Base-by-base conservation (phyloP, 2,888 invertebrate genomes). In the Aproaerema taeniolella region DNA sequence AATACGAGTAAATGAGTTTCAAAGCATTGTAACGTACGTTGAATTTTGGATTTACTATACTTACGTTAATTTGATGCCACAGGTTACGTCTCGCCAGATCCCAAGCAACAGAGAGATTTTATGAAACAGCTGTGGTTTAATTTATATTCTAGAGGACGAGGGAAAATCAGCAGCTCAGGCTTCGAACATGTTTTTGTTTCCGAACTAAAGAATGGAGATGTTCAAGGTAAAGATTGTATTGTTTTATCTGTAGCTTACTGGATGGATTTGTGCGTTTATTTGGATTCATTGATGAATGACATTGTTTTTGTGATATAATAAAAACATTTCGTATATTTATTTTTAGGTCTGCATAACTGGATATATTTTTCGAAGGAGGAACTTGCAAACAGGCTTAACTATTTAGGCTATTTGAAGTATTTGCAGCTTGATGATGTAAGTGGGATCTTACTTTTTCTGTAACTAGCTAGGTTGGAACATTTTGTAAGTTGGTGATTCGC, bases 141-240 rank as follows among this genome's bases (percentile, higher is more conserved):
- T 20, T 88, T 95, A 52, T 98, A 96, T 67, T 92, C 95, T 0
- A 88, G 96, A 46, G 92, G 94, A 17, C 88, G 89, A 58, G 93
- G 94, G 16, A 90, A 90, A 63, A 89, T 94, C 13, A 94, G 96
- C 43, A 96, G 97, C 55, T 94, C 94, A 26, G 97, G 96, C 1
- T 97, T 97, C 65, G 97, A 98, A 72, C 97, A 98, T 62, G 91
- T 96, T 13, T 96, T 97, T 71, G 89, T 97, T 2, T 93, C 95
- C 0, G 97, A 98, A 87, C 83, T 94, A 0, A 95, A 94, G 69
- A 91, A 91, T 53, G 90, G 90, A 30, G 91, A 91, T 56, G 91
- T 97, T 14, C 91, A 89, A 36, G 87, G 87, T 86, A 61, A 42
- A 41, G 34, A 13, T 25, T 17, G 7, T 20, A 20, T 26, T 17